Percentiles rank a stretch among this genome's conserved stretches.
Evolutionary conservation across 1,140 invertebrate species (phyloP).

Genomic region (Zaprionus ghesquierei): DNA sequence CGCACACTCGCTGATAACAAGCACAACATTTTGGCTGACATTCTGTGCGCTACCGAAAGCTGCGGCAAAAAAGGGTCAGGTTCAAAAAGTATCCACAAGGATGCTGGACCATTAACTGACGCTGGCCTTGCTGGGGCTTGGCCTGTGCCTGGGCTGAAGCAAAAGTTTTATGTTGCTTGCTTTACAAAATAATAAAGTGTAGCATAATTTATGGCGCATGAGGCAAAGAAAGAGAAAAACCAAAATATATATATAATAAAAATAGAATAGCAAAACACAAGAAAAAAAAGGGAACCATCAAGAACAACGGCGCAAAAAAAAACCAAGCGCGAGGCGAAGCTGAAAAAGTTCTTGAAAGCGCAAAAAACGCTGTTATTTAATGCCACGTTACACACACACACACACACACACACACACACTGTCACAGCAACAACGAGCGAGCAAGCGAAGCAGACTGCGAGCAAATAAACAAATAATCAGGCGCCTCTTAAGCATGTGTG

Average conservation of each 20-base stretch:
- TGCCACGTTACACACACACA: conserved; percentile 32
- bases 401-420: neutral
- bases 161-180: conserved; percentile 41
- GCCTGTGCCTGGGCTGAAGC: conserved; percentile 5
- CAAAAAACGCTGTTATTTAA: conserved; percentile 67
- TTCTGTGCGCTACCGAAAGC: neutral
- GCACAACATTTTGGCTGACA: conserved; percentile 31
- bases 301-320: neutral
- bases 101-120: conserved; percentile 33
- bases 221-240: conserved; percentile 15
- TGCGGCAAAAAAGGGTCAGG: conserved; percentile 34
- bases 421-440: neutral
- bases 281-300: neutral
- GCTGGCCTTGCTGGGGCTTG: neutral
- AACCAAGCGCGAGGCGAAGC: conserved; percentile 13
- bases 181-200: conserved; percentile 74
- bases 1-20: conserved; percentile 15
- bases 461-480: conserved; percentile 69
- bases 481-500: conserved; percentile 13
- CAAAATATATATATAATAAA: conserved; percentile 12
- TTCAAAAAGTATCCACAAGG: conserved; percentile 16
- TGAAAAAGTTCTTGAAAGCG: conserved; percentile 49
- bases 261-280: conserved; percentile 11
- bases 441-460: neutral
- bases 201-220: conserved; percentile 64